Evolutionary conservation across 2,888 invertebrate genomes (phyloP).

Genomic region (Nephrotoma guestfalica): DNA sequence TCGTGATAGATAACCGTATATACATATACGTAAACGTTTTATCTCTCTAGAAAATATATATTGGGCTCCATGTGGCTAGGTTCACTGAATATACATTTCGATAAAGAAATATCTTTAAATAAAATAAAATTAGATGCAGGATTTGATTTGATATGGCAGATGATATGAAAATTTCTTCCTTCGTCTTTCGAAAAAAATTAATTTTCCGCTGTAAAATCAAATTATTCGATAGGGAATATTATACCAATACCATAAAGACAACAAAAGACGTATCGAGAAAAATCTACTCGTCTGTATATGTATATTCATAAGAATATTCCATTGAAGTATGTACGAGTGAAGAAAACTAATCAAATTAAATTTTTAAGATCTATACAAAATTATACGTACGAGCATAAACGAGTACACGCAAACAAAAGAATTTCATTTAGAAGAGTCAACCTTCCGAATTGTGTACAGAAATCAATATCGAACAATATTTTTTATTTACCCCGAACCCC

Average conservation of each 20-base stretch:
- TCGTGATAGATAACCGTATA: background rate
- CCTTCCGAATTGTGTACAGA: no score
- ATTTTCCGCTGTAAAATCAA: background rate
- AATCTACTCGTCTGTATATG: no score
- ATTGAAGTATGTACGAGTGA: background rate
- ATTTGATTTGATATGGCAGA: background rate
- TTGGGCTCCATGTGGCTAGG: background rate
- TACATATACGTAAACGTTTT: background rate
- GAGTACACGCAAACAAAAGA: no score
- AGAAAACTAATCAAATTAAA: background rate
- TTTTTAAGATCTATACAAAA: background rate
- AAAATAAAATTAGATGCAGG: background rate
- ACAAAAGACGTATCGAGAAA: background rate
- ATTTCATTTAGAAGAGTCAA: no score
- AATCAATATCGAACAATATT: no score
- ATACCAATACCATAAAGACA: background rate
- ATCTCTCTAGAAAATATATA: background rate
- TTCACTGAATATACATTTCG: background rate
- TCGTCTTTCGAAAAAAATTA: background rate
- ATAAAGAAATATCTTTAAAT: background rate
- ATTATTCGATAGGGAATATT: background rate
- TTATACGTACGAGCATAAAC: no score
- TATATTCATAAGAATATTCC: background rate
- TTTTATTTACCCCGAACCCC: no score
- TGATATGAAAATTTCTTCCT: background rate